Percentiles rank a stretch among this genome's conserved stretches.
Conservation (phyloP, 2,113 vertebrate species). For the Halcyon senegalensis region DNA sequence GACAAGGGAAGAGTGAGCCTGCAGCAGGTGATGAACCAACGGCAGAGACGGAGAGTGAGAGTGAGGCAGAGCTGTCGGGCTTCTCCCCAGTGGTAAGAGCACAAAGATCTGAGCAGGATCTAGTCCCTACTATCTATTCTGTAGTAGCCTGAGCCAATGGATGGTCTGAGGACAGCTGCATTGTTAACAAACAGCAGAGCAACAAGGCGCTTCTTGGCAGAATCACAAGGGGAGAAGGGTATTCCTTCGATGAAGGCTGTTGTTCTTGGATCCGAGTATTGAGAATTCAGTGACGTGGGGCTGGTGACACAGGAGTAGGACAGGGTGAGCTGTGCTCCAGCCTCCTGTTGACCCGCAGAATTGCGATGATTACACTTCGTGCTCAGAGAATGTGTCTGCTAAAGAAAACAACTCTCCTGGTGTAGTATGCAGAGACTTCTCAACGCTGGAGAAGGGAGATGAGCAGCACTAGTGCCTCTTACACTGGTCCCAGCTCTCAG, state of each 20-base stretch:
- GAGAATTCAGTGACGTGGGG: background rate
- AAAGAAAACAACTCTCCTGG: background rate
- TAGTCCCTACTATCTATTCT: background rate
- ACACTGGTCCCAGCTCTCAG: background rate
- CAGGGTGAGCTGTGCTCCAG: background rate
- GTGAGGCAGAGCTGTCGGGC: constrained; percentile 94
- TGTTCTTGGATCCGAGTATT: background rate
- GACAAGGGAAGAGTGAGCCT: constrained; percentile 84
- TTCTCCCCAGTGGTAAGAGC: constrained; percentile 90
- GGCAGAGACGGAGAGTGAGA: constrained; percentile 96
- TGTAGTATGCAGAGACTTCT: background rate
- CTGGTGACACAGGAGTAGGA: background rate
- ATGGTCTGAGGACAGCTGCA: background rate
- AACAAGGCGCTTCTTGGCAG: background rate
- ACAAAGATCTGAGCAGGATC: background rate
- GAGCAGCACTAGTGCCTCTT: background rate
- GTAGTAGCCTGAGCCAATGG: background rate
- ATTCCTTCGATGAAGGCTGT: background rate
- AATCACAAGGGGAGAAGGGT: background rate
- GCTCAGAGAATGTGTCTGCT: background rate
- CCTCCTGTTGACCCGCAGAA: background rate
- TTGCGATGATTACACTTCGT: background rate
- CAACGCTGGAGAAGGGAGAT: background rate
- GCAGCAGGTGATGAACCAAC: constrained; percentile 87
- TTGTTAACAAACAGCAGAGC: background rate